Percentiles rank a stretch among this genome's conserved stretches.
These are phyloP conservation scores for Eunapius fragilis DNA, from an alignment of 37 sponge, comb jelly and placozoan genomes.

Conservation along the genomic window DNA sequence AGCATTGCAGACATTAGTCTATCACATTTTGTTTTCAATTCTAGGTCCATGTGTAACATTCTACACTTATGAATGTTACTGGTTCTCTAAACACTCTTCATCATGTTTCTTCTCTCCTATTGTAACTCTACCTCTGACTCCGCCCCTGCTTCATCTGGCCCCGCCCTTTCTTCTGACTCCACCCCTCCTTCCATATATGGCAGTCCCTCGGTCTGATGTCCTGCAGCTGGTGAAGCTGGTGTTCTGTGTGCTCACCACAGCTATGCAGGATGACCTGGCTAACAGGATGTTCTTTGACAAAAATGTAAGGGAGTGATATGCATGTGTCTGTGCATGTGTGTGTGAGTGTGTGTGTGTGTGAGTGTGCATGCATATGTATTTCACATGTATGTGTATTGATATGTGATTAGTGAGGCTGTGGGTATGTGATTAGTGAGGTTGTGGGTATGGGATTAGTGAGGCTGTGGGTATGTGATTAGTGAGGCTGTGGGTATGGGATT, in stretches of 20 bases:
- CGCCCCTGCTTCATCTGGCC: background rate
- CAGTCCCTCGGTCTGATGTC: slow-evolving; percentile 62
- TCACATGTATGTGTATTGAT: background rate
- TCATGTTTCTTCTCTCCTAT: background rate
- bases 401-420: slow-evolving; percentile 33
- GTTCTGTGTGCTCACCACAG: slow-evolving; percentile 68
- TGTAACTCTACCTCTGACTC: background rate
- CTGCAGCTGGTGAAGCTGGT: slow-evolving; percentile 71
- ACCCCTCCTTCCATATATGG: background rate
- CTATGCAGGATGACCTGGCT: slow-evolving; percentile 89
- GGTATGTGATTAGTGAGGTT: background rate
- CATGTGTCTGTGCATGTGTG: background rate
- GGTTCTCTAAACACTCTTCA: too few relatives aligned
- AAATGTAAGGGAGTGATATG: slow-evolving; percentile 49
- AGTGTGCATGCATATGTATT: background rate
- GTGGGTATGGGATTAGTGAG: too few relatives aligned
- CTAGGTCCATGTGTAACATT: too few relatives aligned
- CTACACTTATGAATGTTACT: too few relatives aligned
- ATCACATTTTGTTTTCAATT: too few relatives aligned
- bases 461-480: too few relatives aligned
- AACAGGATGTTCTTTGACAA: slow-evolving; percentile 79
- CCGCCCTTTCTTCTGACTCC: background rate
- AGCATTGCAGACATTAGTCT: too few relatives aligned
- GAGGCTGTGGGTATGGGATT: too few relatives aligned
- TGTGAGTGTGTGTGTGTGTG: background rate